Evolutionary conservation across 2,113 vertebrate genomes (phyloP), one percentile per base, ranked within the genome.

Genomic region (Capricornis sumatraensis): DNA sequence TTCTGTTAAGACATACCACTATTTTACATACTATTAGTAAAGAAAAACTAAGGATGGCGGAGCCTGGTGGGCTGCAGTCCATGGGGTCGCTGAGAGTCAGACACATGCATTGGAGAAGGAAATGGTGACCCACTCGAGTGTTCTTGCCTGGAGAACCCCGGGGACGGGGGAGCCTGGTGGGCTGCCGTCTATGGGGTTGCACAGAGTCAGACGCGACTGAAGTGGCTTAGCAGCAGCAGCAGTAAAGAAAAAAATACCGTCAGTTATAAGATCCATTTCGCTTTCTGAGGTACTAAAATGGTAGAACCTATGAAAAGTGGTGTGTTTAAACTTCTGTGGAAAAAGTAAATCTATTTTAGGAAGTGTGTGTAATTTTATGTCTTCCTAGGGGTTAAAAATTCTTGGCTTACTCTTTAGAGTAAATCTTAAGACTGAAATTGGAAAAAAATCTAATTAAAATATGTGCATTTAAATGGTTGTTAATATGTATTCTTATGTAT

Each of bases 311-410:
- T 62, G 60, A 47, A 60, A 92, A 8, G 12, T 96, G 3, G 12
- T 60, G 43, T 71, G 53, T 96, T 96, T 89, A 86, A 96, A 55
- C 12, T 88, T 95, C 2, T 86, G 45, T 89, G 91, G 6, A 33
- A 89, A 86, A 93, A 19, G 10, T 58, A 84, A 87, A 94, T 92
- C 83, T 88, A n/a, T 81, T 92, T 76, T 96, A 90, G 95, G 43
- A 90, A 94, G 6, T 87, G 0, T 88, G 27, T 85, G 7, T 25
- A 60, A 84, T 76, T 79, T 84, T 91, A 82, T 85, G 25, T 15
- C 53, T 96, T 89, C 19, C 11, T 93, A 87, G 21, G n/a, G 12
- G 83, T 89, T 96, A 62, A 87, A 82, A 62, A 57, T 87, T 87
- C 17, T 53, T 83, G 53, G 8, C 21, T 78, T 97, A 52, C 5